A percentile compares a stretch with the other conserved stretches of the same genome.
phyloP scores from a whole-genome alignment of 2,888 invertebrate species.

The Phania funesta region DNA sequence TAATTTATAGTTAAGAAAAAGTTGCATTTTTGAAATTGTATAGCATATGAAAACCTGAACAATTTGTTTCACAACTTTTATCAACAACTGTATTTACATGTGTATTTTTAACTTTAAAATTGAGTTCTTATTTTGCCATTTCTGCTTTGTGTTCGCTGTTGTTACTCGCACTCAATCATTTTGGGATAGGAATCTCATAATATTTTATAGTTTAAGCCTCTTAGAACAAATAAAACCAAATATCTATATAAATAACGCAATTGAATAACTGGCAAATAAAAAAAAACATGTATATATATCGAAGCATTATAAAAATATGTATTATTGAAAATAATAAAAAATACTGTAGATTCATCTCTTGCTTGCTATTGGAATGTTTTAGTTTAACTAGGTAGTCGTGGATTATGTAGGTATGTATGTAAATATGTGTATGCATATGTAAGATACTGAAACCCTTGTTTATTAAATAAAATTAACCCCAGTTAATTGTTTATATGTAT shows the following conservation, averaged over 20 bases:
- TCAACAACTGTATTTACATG: too few relatives aligned
- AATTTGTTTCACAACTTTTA: background rate
- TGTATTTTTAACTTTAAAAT: background rate
- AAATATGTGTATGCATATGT: slow-evolving; percentile 25
- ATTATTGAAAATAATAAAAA: slow-evolving; percentile 32
- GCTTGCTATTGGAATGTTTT: slow-evolving; percentile 58
- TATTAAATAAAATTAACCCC: slow-evolving; percentile 45
- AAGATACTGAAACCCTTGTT: slow-evolving; percentile 64
- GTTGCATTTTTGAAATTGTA: too few relatives aligned
- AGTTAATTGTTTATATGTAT: slow-evolving; percentile 21
- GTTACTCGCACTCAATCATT: background rate
- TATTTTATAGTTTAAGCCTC: slow-evolving; percentile 50
- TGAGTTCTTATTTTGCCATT: background rate
- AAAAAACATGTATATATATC: background rate
- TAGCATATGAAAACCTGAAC: too few relatives aligned
- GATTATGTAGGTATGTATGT: slow-evolving; percentile 36
- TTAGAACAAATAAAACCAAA: slow-evolving; percentile 51
- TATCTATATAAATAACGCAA: slow-evolving; percentile 31
- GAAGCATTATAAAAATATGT: slow-evolving; percentile 24
- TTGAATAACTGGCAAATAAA: slow-evolving; percentile 27
- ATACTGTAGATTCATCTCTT: slow-evolving; percentile 52
- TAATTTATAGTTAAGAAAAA: too few relatives aligned
- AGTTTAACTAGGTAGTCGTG: slow-evolving; percentile 44
- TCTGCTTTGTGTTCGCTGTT: background rate
- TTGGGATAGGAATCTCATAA: slow-evolving; percentile 26